Base-by-base conservation (phyloP, 92 coral and sea anemone species). In the Isaurus tuberculatus region DNA sequence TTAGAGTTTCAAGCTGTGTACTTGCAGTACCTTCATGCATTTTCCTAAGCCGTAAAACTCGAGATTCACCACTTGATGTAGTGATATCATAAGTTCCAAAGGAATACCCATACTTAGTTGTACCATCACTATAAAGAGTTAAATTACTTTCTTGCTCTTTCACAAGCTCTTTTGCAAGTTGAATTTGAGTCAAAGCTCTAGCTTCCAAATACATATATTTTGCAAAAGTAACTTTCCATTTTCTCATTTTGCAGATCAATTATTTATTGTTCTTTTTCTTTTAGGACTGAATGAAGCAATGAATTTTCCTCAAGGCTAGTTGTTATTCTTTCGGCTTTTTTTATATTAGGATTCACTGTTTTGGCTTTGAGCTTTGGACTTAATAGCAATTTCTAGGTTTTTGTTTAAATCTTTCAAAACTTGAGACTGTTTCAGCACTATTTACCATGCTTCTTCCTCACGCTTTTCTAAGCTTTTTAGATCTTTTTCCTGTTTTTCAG, bases 61-160 rank as follows among this genome's bases (percentile, higher is more conserved):
- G 34, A 11, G 43, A 40, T 40, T 83, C 44, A 33, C 86, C 86
- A 27, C 57, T 44, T 23, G 60, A 42, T 23, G 85, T 64, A 5
- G 29, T 81, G 6, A 81, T 67, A n/a, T 81, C 85, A 65, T 65
- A 81, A 2, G 85, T 81, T 20, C 85, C 85, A 64, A 19, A 81
- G 10, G 36, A 42, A 37, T 14, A 81, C 30, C 85, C 85, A 67
- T 64, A 66, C 25, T 81, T 81, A 36, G 75, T 68, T 11, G 86
- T 83, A n/a, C 86, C 64, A 17, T 55, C 64, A 55, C 64, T 55
- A 17, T 17, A 55, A 8, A 55, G 20, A 22, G 64, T 55, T 15
- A 63, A 29, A 53, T 83, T 66, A 8, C 48, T n/a, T 48, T 81
- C 85, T 20, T 20, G 57, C 43, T 70, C 79, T 46, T 8, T 74